phyloP scores from a whole-genome alignment of 2,888 invertebrate genomes.

The Cremastinae sp. region DNA sequence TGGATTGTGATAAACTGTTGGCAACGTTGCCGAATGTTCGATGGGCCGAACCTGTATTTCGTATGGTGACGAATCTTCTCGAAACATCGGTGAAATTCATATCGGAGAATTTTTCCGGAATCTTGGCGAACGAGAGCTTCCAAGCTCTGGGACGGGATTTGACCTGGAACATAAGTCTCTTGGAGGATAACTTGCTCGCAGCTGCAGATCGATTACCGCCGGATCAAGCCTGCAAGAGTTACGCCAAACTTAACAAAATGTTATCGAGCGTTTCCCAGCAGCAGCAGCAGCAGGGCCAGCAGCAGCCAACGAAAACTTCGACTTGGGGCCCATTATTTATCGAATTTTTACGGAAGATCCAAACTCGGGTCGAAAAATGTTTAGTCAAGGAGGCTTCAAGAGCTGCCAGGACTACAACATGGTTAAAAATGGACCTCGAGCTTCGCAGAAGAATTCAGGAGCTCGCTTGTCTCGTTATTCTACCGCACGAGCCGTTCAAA shows the following conservation, averaged over 20 bases:
- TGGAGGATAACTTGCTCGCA: constrained; percentile 90
- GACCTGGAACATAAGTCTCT: constrained; percentile 87
- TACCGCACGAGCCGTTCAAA: constrained; percentile 79
- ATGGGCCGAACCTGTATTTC: constrained; percentile 91
- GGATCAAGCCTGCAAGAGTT: constrained; percentile 91
- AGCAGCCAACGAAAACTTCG: constrained; percentile 58
- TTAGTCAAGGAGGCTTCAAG: constrained; percentile 87
- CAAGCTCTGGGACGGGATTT: constrained; percentile 86
- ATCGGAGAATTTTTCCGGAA: constrained; percentile 88
- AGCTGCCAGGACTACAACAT: constrained; percentile 84
- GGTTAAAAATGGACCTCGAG: constrained; percentile 85
- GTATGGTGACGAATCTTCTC: constrained; percentile 89
- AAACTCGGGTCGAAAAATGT: constrained; percentile 86
- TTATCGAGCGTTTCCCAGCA: constrained; percentile 51
- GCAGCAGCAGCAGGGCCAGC: constrained; percentile 10
- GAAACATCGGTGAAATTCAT: constrained; percentile 91
- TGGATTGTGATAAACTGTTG: constrained; percentile 91
- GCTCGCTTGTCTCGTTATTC: constrained; percentile 82
- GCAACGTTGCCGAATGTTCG: constrained; percentile 89
- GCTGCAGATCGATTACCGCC: constrained; percentile 90
- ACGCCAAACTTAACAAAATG: constrained; percentile 81
- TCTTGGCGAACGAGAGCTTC: constrained; percentile 86
- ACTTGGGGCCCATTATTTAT: constrained; percentile 83
- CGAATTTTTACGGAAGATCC: constrained; percentile 84
- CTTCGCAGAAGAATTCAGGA: constrained; percentile 85